phyloP scores from a whole-genome alignment of 2,888 invertebrate genomes.

The Phyllotreta cruciferae region DNA sequence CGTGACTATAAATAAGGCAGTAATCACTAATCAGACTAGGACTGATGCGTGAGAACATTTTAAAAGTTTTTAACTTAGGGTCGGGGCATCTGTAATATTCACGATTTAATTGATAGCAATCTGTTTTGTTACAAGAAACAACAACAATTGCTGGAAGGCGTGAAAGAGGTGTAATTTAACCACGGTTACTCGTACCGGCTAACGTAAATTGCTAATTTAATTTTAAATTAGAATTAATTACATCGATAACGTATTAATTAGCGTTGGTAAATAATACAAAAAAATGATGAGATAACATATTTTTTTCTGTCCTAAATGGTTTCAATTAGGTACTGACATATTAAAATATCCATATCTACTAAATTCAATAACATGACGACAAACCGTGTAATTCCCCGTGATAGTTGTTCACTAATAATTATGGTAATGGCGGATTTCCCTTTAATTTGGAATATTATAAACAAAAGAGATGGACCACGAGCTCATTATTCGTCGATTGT shows the following conservation, averaged over 20 bases:
- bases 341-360: no score
- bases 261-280: slow-evolving; percentile 53
- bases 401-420: background rate
- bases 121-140: slow-evolving; percentile 8
- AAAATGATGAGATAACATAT: slow-evolving; percentile 32
- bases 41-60: slow-evolving; percentile 50
- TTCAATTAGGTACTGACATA: no score
- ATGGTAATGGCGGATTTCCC: background rate
- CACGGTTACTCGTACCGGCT: no score
- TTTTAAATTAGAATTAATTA: slow-evolving; percentile 29
- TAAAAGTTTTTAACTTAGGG: slow-evolving; percentile 13
- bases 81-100: slow-evolving; percentile 4
- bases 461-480: slow-evolving; percentile 11
- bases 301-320: no score
- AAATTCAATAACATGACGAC: no score
- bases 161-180: slow-evolving; percentile 1
- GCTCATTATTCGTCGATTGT: slow-evolving; percentile 13
- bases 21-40: slow-evolving; percentile 57
- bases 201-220: slow-evolving; percentile 7
- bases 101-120: slow-evolving; percentile 19
- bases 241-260: slow-evolving; percentile 55
- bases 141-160: slow-evolving; percentile 6
- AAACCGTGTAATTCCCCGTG: background rate
- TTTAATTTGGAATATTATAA: slow-evolving; percentile 15
- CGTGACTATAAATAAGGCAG: slow-evolving; percentile 61